Percentiles rank a stretch among this genome's conserved stretches.
These are phyloP conservation scores for Ophioderma brevispina DNA, from an alignment of 35 echinoderm and acorn worm genomes.

Conservation along the genomic window DNA sequence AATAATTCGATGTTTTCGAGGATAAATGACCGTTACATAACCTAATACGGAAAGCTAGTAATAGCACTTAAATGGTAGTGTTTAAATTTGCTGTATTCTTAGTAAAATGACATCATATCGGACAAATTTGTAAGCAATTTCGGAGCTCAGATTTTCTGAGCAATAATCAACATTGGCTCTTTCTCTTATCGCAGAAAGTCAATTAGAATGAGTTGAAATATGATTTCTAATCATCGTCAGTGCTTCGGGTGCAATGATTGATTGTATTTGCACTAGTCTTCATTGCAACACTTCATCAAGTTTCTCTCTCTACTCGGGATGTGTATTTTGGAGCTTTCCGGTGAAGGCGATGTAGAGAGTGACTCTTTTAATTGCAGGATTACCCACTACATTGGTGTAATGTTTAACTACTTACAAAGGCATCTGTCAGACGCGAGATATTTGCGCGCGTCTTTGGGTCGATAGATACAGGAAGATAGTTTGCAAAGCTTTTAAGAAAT, in stretches of 20 bases:
- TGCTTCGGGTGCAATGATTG: not conserved
- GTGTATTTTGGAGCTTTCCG: slow-evolving; percentile 9
- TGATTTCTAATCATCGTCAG: not conserved
- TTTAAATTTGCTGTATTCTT: not conserved
- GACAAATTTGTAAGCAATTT: not conserved
- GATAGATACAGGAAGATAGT: not conserved
- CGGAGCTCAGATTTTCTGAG: not conserved
- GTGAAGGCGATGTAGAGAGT: not conserved
- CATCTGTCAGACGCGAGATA: not conserved
- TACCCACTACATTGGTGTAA: not conserved
- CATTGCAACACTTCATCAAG: slow-evolving; percentile 6
- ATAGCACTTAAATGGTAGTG: not conserved
- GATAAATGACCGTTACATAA: not conserved
- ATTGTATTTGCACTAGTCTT: not conserved
- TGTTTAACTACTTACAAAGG: not conserved
- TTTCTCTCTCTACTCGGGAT: not conserved
- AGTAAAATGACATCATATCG: not conserved
- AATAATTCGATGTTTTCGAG: not conserved
- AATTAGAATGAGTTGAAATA: slow-evolving; percentile 8
- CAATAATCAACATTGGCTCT: not conserved
- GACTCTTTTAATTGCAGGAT: not conserved
- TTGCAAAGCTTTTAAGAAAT: too few species aligned
- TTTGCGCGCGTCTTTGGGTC: not conserved
- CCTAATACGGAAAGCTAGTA: not conserved
- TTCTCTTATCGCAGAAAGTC: not conserved